Base-by-base conservation (phyloP, 1,140 invertebrate species). In the Teleogryllus occipitalis region DNA sequence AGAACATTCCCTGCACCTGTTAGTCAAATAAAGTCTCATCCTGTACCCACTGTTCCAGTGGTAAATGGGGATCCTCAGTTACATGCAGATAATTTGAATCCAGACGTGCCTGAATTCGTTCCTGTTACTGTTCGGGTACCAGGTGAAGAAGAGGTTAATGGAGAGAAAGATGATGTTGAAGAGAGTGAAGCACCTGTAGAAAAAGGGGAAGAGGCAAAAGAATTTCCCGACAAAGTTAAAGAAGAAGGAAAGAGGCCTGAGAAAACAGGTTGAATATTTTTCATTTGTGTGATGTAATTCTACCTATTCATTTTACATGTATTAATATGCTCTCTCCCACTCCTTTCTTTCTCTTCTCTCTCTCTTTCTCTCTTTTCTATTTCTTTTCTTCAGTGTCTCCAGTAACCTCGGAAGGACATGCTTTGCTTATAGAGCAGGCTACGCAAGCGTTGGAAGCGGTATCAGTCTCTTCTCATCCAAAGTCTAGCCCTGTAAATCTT, bases 31-130 rank as follows among this genome's bases (percentile, higher is more conserved):
- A 65, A 65, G 54, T 47, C 81, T 82, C 15, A 75, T 82, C 46
- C 82, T 82, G 18, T 81, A 80, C 1, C 82, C 82, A 18, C 39
- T 81, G n/a, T 39, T 39, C 27, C 27, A 39, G 73, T 75, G 10
- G 10, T 18, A 14, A 65, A 65, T 65, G 54, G 54, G 18, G 54
- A 79, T 80, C 21, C 72, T 76, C 49, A 82, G 7, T 82, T 75
- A n/a, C 73, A 78, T 78, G 82, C 83, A 47, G 91, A 93, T 22
- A 89, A 88, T 81, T 87, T 97, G 74, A 96, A 96, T 87, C 94
- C 94, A 8, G 91, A 96, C 86, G 94, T 96, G 22, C 93, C 94
- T 18, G 94, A 95, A 87, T 96, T 96, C 86, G 87, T 96, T 80
- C 94, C 95, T 5, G 83, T 84, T 47, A 81, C 72, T 80, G 82